phyloP scores from a whole-genome alignment of 37 sponge, comb jelly and placozoan species.

The Chondrosia reniformis region DNA sequence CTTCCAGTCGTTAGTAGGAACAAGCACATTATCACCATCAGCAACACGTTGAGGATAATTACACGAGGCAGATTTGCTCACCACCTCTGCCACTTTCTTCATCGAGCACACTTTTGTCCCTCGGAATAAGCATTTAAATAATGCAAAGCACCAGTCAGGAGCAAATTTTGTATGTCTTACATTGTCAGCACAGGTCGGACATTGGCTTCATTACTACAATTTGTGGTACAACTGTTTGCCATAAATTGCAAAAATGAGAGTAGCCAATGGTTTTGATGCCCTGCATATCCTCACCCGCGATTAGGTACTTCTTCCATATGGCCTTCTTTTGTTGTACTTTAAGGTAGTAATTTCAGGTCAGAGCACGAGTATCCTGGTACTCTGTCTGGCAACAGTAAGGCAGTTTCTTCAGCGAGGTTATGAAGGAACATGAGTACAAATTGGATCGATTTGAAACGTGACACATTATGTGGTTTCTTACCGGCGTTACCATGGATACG shows the following conservation, averaged over 20 bases:
- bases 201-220: constrained; percentile 41
- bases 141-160: constrained; percentile 14
- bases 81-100: background rate
- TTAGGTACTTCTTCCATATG: constrained; percentile 33
- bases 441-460: background rate
- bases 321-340: constrained; percentile 28
- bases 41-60: background rate
- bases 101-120: background rate
- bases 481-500: constrained; percentile 24
- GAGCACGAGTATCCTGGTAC: constrained; percentile 45
- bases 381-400: constrained; percentile 44
- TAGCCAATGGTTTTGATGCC: background rate
- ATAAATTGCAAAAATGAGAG: constrained; percentile 34
- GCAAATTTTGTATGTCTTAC: constrained; percentile 9
- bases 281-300: background rate
- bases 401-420: constrained; percentile 33
- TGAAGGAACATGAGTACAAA: constrained; percentile 19
- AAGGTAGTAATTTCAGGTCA: constrained; percentile 53
- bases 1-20: background rate
- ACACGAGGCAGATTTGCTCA: background rate
- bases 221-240: constrained; percentile 40
- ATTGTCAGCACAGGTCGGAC: constrained; percentile 40
- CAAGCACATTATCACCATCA: background rate
- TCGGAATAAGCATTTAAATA: background rate
- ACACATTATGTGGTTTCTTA: constrained; percentile 24